phyloP scores from a whole-genome alignment of 2,113 vertebrate species.

The Poeciliopsis retropinna region DNA sequence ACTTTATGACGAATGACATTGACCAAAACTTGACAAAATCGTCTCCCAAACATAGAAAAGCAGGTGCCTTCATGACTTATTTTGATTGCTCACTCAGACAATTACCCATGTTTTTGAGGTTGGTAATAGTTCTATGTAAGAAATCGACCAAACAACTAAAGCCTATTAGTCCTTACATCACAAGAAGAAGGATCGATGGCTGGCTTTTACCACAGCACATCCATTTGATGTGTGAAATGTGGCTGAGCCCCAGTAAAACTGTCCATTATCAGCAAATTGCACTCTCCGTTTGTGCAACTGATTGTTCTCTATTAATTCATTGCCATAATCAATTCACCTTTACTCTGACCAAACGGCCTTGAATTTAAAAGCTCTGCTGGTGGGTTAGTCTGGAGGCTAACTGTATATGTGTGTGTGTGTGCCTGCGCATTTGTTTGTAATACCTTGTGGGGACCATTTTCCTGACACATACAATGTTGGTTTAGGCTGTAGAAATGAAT shows the following conservation, averaged over 20 bases:
- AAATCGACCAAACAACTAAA: slow-evolving; percentile 21
- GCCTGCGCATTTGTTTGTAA: neutral
- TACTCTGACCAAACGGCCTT: slow-evolving; percentile 55
- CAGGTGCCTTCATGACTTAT: neutral
- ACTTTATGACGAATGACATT: neutral
- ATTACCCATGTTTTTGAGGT: neutral
- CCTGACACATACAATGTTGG: too few relatives aligned
- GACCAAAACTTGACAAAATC: neutral
- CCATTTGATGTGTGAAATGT: slow-evolving; percentile 27
- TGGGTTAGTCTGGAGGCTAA: slow-evolving; percentile 51
- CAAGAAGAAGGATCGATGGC: slow-evolving; percentile 36
- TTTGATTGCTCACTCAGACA: neutral
- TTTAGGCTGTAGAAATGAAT: too few relatives aligned
- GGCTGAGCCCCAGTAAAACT: slow-evolving; percentile 46
- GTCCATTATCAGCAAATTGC: slow-evolving; percentile 58
- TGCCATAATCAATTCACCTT: slow-evolving; percentile 57
- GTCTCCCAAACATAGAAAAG: neutral
- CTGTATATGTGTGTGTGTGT: slow-evolving; percentile 24
- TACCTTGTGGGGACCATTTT: neutral
- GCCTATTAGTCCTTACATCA: neutral
- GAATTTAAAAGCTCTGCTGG: slow-evolving; percentile 70
- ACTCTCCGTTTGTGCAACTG: slow-evolving; percentile 61
- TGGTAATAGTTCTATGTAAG: neutral
- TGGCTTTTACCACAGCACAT: slow-evolving; percentile 29
- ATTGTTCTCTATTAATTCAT: slow-evolving; percentile 55